Conservation (phyloP, 2,797 vertebrate species). For the Poecilia velifera region DNA sequence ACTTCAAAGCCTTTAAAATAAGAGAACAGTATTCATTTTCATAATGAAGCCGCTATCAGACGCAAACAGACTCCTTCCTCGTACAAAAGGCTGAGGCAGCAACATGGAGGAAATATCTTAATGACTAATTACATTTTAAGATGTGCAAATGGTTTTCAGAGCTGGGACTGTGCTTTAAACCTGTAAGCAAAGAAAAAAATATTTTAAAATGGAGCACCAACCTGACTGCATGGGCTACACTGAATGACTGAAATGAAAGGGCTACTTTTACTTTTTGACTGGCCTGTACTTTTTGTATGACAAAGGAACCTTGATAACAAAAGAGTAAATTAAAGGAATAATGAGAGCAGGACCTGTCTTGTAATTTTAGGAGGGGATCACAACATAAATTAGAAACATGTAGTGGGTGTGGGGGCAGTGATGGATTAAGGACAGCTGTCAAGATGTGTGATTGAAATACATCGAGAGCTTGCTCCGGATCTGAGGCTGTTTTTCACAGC, state of each 20-base stretch:
- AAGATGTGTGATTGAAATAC: slow-evolving; percentile 45
- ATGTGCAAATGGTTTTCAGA: slow-evolving; percentile 71
- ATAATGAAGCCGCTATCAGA: slow-evolving; percentile 69
- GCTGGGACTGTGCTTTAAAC: slow-evolving; percentile 59
- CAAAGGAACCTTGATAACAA: slow-evolving; percentile 28
- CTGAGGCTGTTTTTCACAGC: slow-evolving; percentile 31
- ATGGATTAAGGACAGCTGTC: slow-evolving; percentile 33
- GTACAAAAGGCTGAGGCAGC: slow-evolving; percentile 56
- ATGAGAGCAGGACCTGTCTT: slow-evolving; percentile 27
- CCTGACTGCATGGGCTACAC: slow-evolving; percentile 25
- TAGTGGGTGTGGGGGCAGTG: slow-evolving; percentile 12
- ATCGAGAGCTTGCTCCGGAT: slow-evolving; percentile 16
- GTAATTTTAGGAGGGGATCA: slow-evolving; percentile 30
- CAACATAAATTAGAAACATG: slow-evolving; percentile 21
- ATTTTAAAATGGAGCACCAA: slow-evolving; percentile 42
- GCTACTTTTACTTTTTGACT: slow-evolving; percentile 33
- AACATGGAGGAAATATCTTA: slow-evolving; percentile 64
- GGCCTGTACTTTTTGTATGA: not conserved
- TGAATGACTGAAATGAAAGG: slow-evolving; percentile 41
- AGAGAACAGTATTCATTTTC: slow-evolving; percentile 32
- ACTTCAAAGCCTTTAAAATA: slow-evolving; percentile 68
- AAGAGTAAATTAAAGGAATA: slow-evolving; percentile 18
- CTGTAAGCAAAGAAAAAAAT: slow-evolving; percentile 58
- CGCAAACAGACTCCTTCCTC: slow-evolving; percentile 59
- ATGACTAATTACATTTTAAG: slow-evolving; percentile 75